phyloP scores from a whole-genome alignment of 2,113 vertebrate genomes.

The Synchiropus splendidus region DNA sequence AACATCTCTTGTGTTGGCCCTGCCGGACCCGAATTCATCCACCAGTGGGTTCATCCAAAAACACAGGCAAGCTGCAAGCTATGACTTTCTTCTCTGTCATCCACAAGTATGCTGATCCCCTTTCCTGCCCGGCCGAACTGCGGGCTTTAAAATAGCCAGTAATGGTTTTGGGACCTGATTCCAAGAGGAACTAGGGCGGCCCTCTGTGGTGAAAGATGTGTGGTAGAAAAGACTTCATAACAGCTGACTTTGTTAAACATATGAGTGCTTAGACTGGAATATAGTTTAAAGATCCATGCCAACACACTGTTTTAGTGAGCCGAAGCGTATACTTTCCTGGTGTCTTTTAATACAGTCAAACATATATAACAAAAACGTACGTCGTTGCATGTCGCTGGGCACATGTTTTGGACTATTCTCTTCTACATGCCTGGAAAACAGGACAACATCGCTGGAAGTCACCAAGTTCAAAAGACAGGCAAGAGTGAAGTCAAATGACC shows the following conservation, averaged over 20 bases:
- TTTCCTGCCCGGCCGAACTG: slow-evolving; percentile 26
- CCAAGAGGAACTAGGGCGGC: slow-evolving; percentile 26
- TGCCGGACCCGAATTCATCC: slow-evolving; percentile 67
- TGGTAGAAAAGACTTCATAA: slow-evolving; percentile 27
- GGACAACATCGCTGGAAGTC: slow-evolving; percentile 23
- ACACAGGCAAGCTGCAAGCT: slow-evolving; percentile 66
- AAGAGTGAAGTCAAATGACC: slow-evolving; percentile 4
- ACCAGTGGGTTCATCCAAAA: slow-evolving; percentile 86
- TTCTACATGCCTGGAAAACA: background rate
- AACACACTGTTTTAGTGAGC: no score
- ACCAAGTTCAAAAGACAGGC: slow-evolving; percentile 31
- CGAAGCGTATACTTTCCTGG: no score
- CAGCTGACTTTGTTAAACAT: no score
- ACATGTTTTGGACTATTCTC: no score
- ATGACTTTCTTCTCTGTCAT: background rate
- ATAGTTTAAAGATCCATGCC: no score
- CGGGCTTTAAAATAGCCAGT: slow-evolving; percentile 43
- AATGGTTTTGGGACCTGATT: slow-evolving; percentile 35
- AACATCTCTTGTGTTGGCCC: slow-evolving; percentile 77
- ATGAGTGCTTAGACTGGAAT: no score
- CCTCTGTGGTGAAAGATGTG: slow-evolving; percentile 33
- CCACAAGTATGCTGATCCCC: slow-evolving; percentile 10
- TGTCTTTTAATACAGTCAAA: no score
- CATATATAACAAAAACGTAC: no score
- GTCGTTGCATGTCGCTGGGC: no score